Evolutionary conservation across 2,113 vertebrate genomes (phyloP), one percentile per base, ranked within the genome.

Genomic region (Toxotes chatareus): DNA sequence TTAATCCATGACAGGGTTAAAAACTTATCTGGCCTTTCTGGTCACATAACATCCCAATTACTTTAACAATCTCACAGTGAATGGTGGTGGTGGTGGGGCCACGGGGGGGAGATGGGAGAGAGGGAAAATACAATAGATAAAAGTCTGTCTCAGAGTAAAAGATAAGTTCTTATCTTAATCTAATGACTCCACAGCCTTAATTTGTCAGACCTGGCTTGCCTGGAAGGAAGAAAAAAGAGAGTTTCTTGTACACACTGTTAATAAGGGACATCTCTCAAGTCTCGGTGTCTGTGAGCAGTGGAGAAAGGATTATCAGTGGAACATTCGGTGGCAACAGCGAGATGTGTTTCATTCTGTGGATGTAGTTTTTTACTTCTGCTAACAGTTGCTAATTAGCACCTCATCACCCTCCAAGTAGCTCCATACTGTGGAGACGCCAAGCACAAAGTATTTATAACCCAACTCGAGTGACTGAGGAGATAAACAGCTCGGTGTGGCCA

Each of bases 131-230:
- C 94, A 95, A 95, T 91, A 96, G 96, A 96, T 97, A 98, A 98
- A 97, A 97, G 96, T 98, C 96, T 97, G 95, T 96, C 94, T 96
- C 92, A 76, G 93, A 97, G 97, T 94, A 94, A 93, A 94, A 99
- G 97, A 98, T 97, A 98, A 97, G 95, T 97, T 96, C 96, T 99
- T 98, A 97, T 99, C 97, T 97, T 97, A 97, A 99, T 98, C 96
- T 97, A 97, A 98, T 97, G 97, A 97, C 96, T 98, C 94, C 94
- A 93, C 95, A 95, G 96, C 95, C 95, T 97, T 98, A 96, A 98
- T 99, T 98, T 97, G 96, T 98, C 97, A 98, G 96, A 96, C 96
- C 95, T 94, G 96, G 95, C 95, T 95, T 88, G 95, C 91, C 96
- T 82, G 67, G 80, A 70, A 79, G 73, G 70, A 31, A 67, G 94